Evolutionary conservation across 2,113 vertebrate genomes (phyloP).

Genomic region (Rhinopomastus cyanomelas): DNA sequence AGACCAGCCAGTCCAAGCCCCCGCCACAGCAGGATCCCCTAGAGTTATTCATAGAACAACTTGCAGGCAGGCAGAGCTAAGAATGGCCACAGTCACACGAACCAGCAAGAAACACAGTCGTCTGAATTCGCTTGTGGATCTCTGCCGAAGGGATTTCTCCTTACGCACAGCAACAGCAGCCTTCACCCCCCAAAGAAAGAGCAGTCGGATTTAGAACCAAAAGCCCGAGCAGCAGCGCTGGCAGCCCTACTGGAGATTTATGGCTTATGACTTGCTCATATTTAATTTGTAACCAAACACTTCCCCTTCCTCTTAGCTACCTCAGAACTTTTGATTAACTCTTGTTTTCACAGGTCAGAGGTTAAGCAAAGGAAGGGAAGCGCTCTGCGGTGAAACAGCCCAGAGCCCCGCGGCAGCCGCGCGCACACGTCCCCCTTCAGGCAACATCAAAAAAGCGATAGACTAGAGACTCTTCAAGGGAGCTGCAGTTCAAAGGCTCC

Average conservation of each 20-base stretch:
- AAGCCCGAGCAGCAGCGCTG: conserved; percentile 77
- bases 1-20: too few species aligned
- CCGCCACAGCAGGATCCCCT: too few species aligned
- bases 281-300: conserved; percentile 99
- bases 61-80: neutral
- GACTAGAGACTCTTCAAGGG: conserved; percentile 43
- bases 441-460: conserved; percentile 62
- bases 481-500: conserved; percentile 78
- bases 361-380: conserved; percentile 99
- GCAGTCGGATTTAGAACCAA: conserved; percentile 80
- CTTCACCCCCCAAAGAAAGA: conserved; percentile 18
- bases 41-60: conserved; percentile 18
- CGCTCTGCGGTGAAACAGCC: conserved; percentile 77
- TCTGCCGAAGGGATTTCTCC: neutral
- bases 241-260: conserved; percentile 86
- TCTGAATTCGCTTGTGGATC: neutral
- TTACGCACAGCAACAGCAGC: conserved; percentile 22
- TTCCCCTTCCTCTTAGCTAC: conserved; percentile 90
- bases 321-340: conserved; percentile 88
- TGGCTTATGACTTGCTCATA: conserved; percentile 92
- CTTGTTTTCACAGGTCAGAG: conserved; percentile 91
- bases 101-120: neutral
- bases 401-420: conserved; percentile 63
- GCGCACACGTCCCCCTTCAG: conserved; percentile 20
- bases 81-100: neutral